Evolutionary conservation across 2,888 invertebrate genomes (phyloP).

Genomic region (Andrena fulva): DNA sequence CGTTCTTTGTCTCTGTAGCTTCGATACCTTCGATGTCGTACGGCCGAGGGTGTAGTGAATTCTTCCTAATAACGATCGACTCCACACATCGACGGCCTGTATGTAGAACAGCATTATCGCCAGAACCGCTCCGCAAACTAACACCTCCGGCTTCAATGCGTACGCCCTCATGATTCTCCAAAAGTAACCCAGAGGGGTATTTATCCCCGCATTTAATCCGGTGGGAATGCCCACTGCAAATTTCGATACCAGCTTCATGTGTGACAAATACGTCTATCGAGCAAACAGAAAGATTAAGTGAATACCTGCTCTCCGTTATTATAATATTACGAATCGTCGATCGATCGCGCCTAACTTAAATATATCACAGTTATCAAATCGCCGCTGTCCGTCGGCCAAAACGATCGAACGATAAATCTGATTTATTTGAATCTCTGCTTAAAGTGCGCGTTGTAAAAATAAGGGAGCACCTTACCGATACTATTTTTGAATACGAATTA

Average conservation of each 20-base stretch:
- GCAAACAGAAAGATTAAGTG: slow-evolving; percentile 41
- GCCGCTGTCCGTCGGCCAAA: neutral
- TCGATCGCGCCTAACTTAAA: neutral
- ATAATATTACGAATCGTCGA: neutral
- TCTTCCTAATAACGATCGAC: slow-evolving; percentile 90
- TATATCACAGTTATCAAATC: neutral
- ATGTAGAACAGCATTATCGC: slow-evolving; percentile 92
- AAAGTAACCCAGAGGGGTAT: slow-evolving; percentile 90
- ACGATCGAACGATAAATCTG: neutral
- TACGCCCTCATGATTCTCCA: slow-evolving; percentile 93
- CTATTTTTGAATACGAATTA: slow-evolving; percentile 50
- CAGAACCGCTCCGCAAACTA: slow-evolving; percentile 90
- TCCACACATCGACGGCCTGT: slow-evolving; percentile 94
- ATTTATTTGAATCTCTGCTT: slow-evolving; percentile 2
- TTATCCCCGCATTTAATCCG: slow-evolving; percentile 85
- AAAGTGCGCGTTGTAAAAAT: slow-evolving; percentile 21
- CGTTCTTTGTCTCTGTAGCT: neutral
- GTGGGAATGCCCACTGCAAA: slow-evolving; percentile 90
- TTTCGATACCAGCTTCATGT: slow-evolving; percentile 94
- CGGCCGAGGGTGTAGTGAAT: slow-evolving; percentile 89
- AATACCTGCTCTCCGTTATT: neutral
- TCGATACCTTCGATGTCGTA: slow-evolving; percentile 85
- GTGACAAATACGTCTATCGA: slow-evolving; percentile 90
- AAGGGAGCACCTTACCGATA: slow-evolving; percentile 8
- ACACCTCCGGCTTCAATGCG: slow-evolving; percentile 92